Evolutionary conservation across 2,113 vertebrate genomes (phyloP).

Genomic region (Neodontobutis hainanensis): DNA sequence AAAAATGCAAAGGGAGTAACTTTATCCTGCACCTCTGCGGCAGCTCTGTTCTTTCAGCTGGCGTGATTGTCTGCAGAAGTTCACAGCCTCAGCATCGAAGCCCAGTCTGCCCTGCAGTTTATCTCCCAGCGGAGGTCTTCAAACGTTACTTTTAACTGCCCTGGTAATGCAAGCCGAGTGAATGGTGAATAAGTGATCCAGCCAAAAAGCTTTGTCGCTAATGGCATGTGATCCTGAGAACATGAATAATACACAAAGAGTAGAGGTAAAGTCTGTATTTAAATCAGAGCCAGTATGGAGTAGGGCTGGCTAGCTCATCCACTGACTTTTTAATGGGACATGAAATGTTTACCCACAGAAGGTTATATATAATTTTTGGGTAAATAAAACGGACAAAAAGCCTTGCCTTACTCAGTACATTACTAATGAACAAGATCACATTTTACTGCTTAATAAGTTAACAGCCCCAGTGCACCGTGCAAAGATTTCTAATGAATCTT

Average conservation of each 20-base stretch:
- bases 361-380: slow-evolving; percentile 23
- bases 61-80: slow-evolving; percentile 39
- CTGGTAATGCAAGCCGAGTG: slow-evolving; percentile 52
- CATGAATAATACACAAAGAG: slow-evolving; percentile 59
- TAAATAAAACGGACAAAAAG: slow-evolving; percentile 24
- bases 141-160: slow-evolving; percentile 58
- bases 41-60: slow-evolving; percentile 42
- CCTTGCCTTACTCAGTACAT: slow-evolving; percentile 46
- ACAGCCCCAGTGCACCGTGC: slow-evolving; percentile 35
- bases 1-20: slow-evolving; percentile 63
- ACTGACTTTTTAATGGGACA: slow-evolving; percentile 28
- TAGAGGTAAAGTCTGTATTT: slow-evolving; percentile 50
- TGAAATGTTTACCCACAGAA: slow-evolving; percentile 28
- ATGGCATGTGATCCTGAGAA: slow-evolving; percentile 44
- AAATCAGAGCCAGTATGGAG: slow-evolving; percentile 31
- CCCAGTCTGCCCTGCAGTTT: slow-evolving; percentile 39
- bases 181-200: slow-evolving; percentile 33
- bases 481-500: slow-evolving; percentile 59
- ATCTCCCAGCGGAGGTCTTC: slow-evolving; percentile 55
- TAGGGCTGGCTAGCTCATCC: slow-evolving; percentile 25
- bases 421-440: slow-evolving; percentile 57
- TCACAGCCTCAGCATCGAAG: slow-evolving; percentile 32
- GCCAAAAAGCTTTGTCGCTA: slow-evolving; percentile 37
- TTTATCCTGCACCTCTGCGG: slow-evolving; percentile 32
- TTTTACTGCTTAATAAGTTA: slow-evolving; percentile 60